Evolutionary conservation across 2,888 invertebrate genomes (phyloP), one percentile per base, ranked within the genome.

Genomic region (Abscondita cerata): DNA sequence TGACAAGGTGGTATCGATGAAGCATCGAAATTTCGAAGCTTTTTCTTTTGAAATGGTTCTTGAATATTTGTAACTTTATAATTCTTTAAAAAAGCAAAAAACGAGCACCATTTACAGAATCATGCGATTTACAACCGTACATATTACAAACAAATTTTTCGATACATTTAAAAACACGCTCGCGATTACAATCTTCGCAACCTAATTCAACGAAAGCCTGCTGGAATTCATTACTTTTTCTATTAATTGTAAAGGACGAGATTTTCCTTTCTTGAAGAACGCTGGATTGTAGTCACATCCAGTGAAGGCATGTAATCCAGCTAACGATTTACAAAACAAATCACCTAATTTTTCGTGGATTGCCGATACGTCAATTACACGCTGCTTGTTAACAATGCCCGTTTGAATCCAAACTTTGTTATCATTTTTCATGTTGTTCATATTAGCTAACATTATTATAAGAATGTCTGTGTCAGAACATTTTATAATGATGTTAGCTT

Each of bases 21-120:
- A 16, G 70, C 70, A 64, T 73, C 72, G 65, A 70, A 72, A 67
- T 72, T 73, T 44, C 68, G 65, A 44, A 74, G 61, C n/a, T n/a
- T n/a, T 64, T 64, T n/a, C n/a, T 68, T 66, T 5, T 65, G 67
- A 59, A 70, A 71, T 46, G 71, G 68, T 59, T 68, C 50, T 15
- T 68, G 69, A 33, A 46, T 68, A 64, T 73, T 70, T 62, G 63
- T 62, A 52, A 74, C 68, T 54, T 73, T 70, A 62, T 73, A 75
- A 20, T 73, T 44, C 8, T 44, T 44, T 4, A 4, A 9, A n/a
- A 44, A 44, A 44, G 16, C 9, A 18, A 9, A 1, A 44, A 4
- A 2, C 44, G 2, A 44, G 18, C 44, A 11, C 8, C 3, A n/a
- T 44, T 19, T n/a, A 25, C 25, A 25, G 2, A 4, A 25, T 3